Percentiles rank a stretch among this genome's conserved stretches.
Evolutionary conservation across 2,888 invertebrate genomes (phyloP).

Genomic region (Leuctra nigra): DNA sequence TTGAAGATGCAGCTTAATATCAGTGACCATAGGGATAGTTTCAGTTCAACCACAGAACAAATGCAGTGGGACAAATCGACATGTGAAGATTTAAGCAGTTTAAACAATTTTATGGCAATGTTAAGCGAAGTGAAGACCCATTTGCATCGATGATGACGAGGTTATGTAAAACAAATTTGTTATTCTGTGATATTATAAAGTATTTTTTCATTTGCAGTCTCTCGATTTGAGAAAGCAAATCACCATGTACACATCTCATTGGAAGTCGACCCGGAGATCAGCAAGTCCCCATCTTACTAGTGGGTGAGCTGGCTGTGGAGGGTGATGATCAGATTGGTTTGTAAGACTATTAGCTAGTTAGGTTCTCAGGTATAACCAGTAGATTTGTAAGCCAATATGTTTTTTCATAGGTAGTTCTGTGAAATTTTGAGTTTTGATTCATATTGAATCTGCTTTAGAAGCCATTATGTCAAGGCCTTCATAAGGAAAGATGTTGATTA

Average conservation of each 20-base stretch:
- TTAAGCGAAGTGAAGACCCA: not conserved
- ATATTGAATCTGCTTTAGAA: not conserved
- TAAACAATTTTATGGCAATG: conserved; percentile 4
- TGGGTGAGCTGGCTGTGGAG: not conserved
- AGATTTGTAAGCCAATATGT: not conserved
- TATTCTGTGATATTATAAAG: not conserved
- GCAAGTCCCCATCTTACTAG: not conserved
- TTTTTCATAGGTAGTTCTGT: too few species aligned
- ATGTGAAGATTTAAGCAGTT: conserved; percentile 4
- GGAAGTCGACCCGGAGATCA: not conserved
- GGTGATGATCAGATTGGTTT: not conserved
- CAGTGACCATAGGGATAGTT: conserved; percentile 19
- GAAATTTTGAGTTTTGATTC: too few species aligned
- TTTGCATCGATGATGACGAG: not conserved
- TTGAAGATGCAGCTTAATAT: conserved; percentile 32
- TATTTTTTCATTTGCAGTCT: conserved; percentile 9
- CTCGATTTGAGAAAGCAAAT: conserved; percentile 5
- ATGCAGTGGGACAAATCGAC: conserved; percentile 34
- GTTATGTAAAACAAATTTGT: not conserved
- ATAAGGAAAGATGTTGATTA: too few species aligned
- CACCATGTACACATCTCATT: not conserved
- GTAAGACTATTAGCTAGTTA: not conserved
- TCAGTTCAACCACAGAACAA: conserved; percentile 31
- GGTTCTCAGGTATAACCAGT: not conserved
- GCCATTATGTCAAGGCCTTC: too few species aligned